Evolutionary conservation across 1,140 invertebrate genomes (phyloP).

Genomic region (Stenopsyche tienmushanensis): DNA sequence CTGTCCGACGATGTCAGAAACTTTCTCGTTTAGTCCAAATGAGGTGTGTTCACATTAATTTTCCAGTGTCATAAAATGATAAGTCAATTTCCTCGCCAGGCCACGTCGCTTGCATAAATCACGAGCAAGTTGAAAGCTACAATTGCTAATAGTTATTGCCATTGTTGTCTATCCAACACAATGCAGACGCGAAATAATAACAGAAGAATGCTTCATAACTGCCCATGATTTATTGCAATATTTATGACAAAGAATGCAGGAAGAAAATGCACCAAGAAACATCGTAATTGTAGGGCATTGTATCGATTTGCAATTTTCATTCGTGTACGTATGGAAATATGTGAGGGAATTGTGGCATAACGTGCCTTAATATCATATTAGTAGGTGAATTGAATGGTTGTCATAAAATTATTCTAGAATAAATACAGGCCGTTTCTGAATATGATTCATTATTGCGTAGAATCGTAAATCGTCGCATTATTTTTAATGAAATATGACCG

Average conservation of each 20-base stretch:
- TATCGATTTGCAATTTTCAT: too few relatives aligned
- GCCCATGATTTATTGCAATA: slow-evolving; percentile 4
- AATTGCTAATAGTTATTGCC: neutral
- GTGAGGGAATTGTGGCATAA: too few relatives aligned
- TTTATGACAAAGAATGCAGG: neutral
- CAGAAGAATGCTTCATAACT: neutral
- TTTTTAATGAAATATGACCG: too few relatives aligned
- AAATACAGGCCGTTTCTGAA: too few relatives aligned
- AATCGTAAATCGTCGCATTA: too few relatives aligned
- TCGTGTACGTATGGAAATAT: too few relatives aligned
- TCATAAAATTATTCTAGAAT: too few relatives aligned
- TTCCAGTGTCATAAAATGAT: neutral
- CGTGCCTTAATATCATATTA: too few relatives aligned
- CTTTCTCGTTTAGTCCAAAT: too few relatives aligned
- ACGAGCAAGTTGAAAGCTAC: neutral
- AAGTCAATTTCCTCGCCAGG: neutral
- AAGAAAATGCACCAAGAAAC: neutral
- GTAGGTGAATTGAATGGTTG: too few relatives aligned
- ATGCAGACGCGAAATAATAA: slow-evolving; percentile 5
- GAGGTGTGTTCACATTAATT: neutral
- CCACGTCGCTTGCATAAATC: neutral
- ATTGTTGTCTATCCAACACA: slow-evolving; percentile 4
- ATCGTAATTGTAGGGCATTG: neutral
- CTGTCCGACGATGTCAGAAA: too few relatives aligned
- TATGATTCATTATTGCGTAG: too few relatives aligned